phyloP scores from a whole-genome alignment of 2,888 invertebrate species.

The Helleia helle region DNA sequence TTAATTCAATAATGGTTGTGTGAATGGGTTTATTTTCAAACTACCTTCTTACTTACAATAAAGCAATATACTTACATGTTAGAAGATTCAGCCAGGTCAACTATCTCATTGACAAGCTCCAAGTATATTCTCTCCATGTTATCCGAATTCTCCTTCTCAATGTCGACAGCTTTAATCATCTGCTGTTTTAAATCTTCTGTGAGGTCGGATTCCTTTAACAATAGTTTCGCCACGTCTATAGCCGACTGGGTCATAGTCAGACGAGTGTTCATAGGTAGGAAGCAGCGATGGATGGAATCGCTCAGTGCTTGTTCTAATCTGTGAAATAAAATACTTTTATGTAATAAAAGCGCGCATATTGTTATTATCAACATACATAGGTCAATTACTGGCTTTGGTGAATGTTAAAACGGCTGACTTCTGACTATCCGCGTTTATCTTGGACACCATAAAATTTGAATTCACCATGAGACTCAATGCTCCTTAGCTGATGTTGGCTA shows the following conservation, averaged over 20 bases:
- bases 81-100: slow-evolving; percentile 56
- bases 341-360: too few relatives aligned
- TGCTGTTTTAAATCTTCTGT: slow-evolving; percentile 31
- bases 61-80: slow-evolving; percentile 49
- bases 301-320: slow-evolving; percentile 73
- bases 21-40: too few relatives aligned
- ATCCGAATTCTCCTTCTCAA: slow-evolving; percentile 50
- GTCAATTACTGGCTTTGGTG: too few relatives aligned
- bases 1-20: too few relatives aligned
- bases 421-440: too few relatives aligned
- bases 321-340: too few relatives aligned
- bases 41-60: too few relatives aligned
- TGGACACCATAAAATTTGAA: too few relatives aligned
- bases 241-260: slow-evolving; percentile 68
- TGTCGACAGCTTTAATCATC: slow-evolving; percentile 37
- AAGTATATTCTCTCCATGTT: slow-evolving; percentile 65
- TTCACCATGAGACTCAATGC: too few relatives aligned
- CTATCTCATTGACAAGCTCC: slow-evolving; percentile 69
- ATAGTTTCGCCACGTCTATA: slow-evolving; percentile 54
- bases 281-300: slow-evolving; percentile 72
- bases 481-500: too few relatives aligned
- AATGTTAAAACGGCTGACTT: too few relatives aligned
- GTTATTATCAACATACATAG: too few relatives aligned
- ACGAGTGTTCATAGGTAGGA: slow-evolving; percentile 77
- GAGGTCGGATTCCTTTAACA: slow-evolving; percentile 53